Evolutionary conservation across 2,113 vertebrate species (phyloP), one percentile per base, ranked within the genome.

Genomic region (Aegithalos caudatus): DNA sequence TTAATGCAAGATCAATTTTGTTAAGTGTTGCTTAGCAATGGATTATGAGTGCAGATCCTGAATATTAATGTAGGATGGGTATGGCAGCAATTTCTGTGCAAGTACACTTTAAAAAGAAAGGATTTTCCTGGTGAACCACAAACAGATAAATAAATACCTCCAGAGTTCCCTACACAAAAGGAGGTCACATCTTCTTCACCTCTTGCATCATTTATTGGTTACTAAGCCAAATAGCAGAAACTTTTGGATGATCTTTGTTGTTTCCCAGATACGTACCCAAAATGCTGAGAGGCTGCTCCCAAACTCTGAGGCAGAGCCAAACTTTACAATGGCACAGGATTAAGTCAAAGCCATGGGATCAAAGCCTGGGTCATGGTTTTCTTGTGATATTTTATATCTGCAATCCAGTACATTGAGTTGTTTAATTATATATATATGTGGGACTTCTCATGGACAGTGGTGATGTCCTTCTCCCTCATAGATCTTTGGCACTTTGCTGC

Each of bases 1-100:
- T 96, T 95, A 97, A 95, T 97, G 93, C 94, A 93, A 96, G 94
- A 97, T 94, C 96, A 95, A 94, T 96, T 96, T 96, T 96, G 93
- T 96, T 97, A 97, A 97, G 95, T 96, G 96, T 96, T 97, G 96
- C 96, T 97, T 95, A 97, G 96, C 95, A 96, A 97, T 97, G 96
- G 94, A 86, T 96, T 97, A 95, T 73, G 88, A 96, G 92, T 35
- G 28, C 80, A 90, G 85, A 90, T 74, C 57, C 88, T 95, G 95
- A 90, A 96, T 97, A 93, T 94, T 95, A 96, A 96, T 94, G 44
- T 40, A 51, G 79, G 56, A 66, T 35, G 69, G 60, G 53, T 45
- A 93, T 42, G 64, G 86, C 86, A 95, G 44, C 76, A 86, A 64
- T 83, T 92, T 84, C 72, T 90, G 60, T 71, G 60, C 37, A 93